Base-by-base conservation (phyloP, 2,113 vertebrate species). In the Arothron firmamentum region DNA sequence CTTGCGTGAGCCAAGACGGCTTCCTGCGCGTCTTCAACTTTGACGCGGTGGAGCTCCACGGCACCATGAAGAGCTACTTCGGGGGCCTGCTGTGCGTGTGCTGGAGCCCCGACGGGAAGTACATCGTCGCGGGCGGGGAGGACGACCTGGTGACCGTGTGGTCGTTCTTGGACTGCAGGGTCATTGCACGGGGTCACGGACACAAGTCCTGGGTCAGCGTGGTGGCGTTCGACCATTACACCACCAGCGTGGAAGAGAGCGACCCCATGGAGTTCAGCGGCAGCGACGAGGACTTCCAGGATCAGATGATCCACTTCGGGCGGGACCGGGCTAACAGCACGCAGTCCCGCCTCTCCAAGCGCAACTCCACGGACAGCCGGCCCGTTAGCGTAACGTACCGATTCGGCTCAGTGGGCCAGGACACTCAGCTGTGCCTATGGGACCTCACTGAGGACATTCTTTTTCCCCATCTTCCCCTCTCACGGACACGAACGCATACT, bases 61-160 rank as follows among this genome's bases (percentile, higher is more conserved):
- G 97, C 83, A 95, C 94, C 74, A 98, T 99, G 97, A 97, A 96
- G 90, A 98, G 96, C 90, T 99, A 99, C 90, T 99, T 99, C 67
- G 97, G 96, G 55, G 97, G 96, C 77, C 89, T 99, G 87, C 90
- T 98, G 6, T 99, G 97, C 34, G 96, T 95, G 47, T 99, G 96
- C 89, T 99, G 97, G 97, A 98, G 96, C 84, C 97, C 97, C 0
- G 97, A 99, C 17, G 96, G 97, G 64, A 97, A 96, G 60, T 99
- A 99, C 83, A 93, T 99, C 25, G 97, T 98, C 38, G 95, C 96
- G 0, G 97, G 97, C 0, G 97, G 97, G 17, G 97, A 99, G 92
- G 97, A 98, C 65, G 97, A 99, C 85, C 87, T 99, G 75, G 97
- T 99, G 74, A 99, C 96, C 0, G 96, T 99, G 67, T 99, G 97